Evolutionary conservation across 1,140 invertebrate genomes (phyloP).

Genomic region (Panulirus ornatus): DNA sequence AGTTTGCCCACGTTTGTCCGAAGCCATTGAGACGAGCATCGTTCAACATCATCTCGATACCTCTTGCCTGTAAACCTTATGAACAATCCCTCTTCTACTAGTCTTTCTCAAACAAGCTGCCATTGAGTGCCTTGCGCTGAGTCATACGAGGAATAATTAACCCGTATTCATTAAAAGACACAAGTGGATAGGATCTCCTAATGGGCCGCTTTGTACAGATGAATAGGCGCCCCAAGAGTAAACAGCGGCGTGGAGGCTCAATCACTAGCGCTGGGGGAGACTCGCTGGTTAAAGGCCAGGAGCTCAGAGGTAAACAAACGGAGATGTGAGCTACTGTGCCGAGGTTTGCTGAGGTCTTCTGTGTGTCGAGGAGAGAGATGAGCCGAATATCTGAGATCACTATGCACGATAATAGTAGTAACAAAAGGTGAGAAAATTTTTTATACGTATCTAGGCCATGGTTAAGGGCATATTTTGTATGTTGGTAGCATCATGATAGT

Average conservation of each 20-base stretch:
- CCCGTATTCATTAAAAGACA: slow-evolving; percentile 13
- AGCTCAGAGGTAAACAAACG: background rate
- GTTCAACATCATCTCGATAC: slow-evolving; percentile 1
- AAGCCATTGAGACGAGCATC: background rate
- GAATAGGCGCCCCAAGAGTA: background rate
- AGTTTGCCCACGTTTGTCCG: background rate
- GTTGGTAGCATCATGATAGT: background rate
- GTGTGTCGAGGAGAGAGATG: background rate
- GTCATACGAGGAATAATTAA: slow-evolving; percentile 16
- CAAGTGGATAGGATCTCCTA: background rate
- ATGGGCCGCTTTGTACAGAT: background rate
- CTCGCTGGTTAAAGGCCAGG: background rate
- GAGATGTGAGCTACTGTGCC: background rate
- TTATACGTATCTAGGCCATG: background rate
- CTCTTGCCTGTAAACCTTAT: background rate
- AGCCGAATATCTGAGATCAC: background rate
- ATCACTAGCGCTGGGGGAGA: background rate
- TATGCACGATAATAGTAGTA: background rate
- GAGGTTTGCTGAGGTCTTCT: background rate
- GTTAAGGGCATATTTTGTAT: background rate
- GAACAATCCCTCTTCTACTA: background rate
- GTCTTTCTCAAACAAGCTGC: background rate
- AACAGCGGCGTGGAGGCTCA: background rate
- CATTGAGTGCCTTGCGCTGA: background rate
- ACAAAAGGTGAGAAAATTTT: background rate